These are phyloP conservation scores for Pelagia noctiluca DNA, from an alignment of 30 jellyfish, hydroid and myxozoan species.

Conservation along the genomic window DNA sequence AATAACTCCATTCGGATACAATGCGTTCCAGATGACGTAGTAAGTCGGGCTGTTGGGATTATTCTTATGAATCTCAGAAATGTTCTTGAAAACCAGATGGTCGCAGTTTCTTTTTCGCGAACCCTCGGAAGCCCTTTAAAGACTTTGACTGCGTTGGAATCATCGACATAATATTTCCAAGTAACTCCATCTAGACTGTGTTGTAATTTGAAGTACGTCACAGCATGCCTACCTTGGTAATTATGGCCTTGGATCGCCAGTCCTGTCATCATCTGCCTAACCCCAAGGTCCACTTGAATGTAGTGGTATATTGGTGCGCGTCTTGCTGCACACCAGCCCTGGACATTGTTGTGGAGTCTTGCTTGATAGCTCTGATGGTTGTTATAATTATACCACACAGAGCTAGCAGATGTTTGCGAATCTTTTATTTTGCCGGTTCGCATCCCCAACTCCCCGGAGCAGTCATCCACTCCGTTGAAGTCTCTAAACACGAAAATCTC, in stretches of 20 bases:
- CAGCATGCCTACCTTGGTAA: not conserved
- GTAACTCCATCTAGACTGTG: constrained; percentile 15
- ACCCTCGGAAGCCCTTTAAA: not conserved
- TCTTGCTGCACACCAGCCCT: not conserved
- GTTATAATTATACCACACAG: not conserved
- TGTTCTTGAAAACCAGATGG: constrained; percentile 11
- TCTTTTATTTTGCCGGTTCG: constrained; percentile 19
- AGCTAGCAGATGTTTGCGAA: not conserved
- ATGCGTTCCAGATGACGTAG: not conserved
- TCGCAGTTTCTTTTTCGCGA: not conserved
- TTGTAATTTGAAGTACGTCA: not conserved
- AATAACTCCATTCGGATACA: constrained; percentile 32
- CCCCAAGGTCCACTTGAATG: constrained; percentile 35
- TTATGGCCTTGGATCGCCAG: constrained; percentile 27
- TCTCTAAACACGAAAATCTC: not conserved
- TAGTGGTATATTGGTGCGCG: not conserved
- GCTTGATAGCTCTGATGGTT: not conserved
- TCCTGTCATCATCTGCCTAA: not conserved
- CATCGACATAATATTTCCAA: constrained; percentile 4
- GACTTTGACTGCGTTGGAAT: too few species aligned
- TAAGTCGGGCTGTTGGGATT: constrained; percentile 16
- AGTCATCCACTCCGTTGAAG: not conserved
- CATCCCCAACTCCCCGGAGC: constrained; percentile 27
- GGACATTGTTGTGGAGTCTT: not conserved
- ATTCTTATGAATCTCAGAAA: constrained; percentile 10